phyloP scores from a whole-genome alignment of 1,140 invertebrate species.

The Hylaeus volcanicus region DNA sequence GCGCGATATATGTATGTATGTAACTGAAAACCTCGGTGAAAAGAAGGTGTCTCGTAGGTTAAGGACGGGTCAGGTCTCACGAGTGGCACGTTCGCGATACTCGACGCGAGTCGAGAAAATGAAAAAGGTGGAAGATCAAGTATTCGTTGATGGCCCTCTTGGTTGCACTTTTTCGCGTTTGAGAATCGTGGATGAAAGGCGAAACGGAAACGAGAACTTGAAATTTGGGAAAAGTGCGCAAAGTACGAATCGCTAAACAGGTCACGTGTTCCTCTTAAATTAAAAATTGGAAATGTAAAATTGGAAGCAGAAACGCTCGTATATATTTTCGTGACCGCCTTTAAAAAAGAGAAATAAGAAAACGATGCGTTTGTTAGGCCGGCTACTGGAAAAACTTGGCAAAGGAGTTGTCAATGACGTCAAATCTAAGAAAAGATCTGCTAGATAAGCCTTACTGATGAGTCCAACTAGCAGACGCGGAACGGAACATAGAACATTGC shows the following conservation, averaged over 20 bases:
- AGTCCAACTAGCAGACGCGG: too few species aligned
- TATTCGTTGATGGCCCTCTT: conserved; percentile 14
- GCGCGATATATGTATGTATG: not conserved
- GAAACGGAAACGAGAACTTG: conserved; percentile 3
- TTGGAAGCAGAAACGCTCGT: too few species aligned
- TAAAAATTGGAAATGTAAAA: too few species aligned
- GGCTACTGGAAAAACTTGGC: too few species aligned
- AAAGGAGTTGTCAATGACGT: too few species aligned
- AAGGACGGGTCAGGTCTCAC: conserved; percentile 30
- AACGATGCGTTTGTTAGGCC: too few species aligned
- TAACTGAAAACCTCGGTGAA: not conserved
- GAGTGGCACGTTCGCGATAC: conserved; percentile 14
- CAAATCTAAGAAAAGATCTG: too few species aligned
- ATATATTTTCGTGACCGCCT: too few species aligned
- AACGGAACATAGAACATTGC: too few species aligned
- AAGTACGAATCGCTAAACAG: not conserved
- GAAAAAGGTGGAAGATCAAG: conserved; percentile 33
- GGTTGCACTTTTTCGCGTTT: conserved; percentile 22
- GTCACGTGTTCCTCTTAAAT: not conserved
- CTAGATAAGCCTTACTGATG: too few species aligned
- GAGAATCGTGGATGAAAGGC: not conserved
- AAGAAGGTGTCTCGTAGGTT: conserved; percentile 10
- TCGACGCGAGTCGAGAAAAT: not conserved
- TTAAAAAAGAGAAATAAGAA: too few species aligned
- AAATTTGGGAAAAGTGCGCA: not conserved